Conservation (phyloP, 2,888 invertebrate species). For the Steinernema carpocapsae region DNA sequence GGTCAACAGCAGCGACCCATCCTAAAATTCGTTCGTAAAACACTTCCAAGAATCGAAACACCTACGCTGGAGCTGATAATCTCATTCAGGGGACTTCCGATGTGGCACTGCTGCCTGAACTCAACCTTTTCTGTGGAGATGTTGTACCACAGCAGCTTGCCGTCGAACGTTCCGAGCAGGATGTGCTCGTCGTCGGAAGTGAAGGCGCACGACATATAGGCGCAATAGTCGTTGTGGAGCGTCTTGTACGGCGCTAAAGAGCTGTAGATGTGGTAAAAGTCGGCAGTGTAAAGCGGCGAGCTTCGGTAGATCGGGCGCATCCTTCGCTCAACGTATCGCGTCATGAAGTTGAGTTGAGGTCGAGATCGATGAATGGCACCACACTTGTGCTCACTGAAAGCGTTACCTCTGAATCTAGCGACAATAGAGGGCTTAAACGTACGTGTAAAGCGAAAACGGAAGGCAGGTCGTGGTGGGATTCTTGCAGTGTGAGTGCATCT, state of each 20-base stretch:
- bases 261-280: slow-evolving; percentile 76
- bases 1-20: slow-evolving; percentile 77
- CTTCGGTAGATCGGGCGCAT: background rate
- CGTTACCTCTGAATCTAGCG: background rate
- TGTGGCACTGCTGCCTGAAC: slow-evolving; percentile 81
- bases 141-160: slow-evolving; percentile 88
- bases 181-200: slow-evolving; percentile 76
- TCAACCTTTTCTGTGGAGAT: slow-evolving; percentile 83
- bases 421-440: slow-evolving; percentile 71
- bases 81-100: slow-evolving; percentile 74
- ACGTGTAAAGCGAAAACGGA: slow-evolving; percentile 89
- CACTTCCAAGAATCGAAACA: no score
- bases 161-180: slow-evolving; percentile 87
- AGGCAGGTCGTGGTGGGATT: slow-evolving; percentile 97
- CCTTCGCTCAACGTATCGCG: slow-evolving; percentile 69
- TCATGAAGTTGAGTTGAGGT: slow-evolving; percentile 77
- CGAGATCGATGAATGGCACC: slow-evolving; percentile 75
- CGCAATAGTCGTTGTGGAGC: slow-evolving; percentile 77
- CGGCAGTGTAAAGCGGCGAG: background rate
- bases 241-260: slow-evolving; percentile 76
- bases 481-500: slow-evolving; percentile 94
- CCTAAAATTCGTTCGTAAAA: slow-evolving; percentile 23
- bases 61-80: slow-evolving; percentile 44
- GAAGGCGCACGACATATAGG: slow-evolving; percentile 80
- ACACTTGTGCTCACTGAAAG: slow-evolving; percentile 86